These are phyloP conservation scores for Ridgeia piscesae DNA, from an alignment of 1,140 invertebrate species.

Conservation along the genomic window DNA sequence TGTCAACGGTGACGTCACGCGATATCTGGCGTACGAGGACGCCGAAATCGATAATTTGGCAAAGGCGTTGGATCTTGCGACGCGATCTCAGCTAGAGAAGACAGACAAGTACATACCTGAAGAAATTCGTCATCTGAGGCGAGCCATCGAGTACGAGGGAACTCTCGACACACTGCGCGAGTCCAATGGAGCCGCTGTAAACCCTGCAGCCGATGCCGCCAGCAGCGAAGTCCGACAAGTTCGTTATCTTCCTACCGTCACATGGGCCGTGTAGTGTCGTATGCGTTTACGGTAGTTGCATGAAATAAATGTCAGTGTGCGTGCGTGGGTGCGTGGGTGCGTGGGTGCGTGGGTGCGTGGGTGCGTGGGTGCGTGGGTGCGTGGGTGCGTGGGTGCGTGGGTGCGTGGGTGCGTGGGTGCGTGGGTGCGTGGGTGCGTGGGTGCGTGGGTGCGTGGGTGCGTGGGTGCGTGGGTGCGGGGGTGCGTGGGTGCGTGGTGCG, in stretches of 20 bases:
- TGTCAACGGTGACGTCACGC: neutral
- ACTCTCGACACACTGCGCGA: neutral
- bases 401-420: neutral
- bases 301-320: neutral
- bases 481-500: too few relatives aligned
- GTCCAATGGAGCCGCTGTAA: neutral
- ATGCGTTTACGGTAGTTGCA: neutral
- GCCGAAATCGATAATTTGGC: slow-evolving; percentile 9
- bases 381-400: neutral
- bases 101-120: slow-evolving; percentile 22
- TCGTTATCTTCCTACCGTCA: neutral
- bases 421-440: neutral
- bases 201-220: neutral
- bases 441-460: neutral
- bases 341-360: too few relatives aligned
- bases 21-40: neutral
- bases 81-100: neutral
- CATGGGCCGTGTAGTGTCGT: too few relatives aligned
- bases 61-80: slow-evolving; percentile 18
- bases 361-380: neutral
- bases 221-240: neutral
- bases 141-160: slow-evolving; percentile 16
- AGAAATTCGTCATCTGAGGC: slow-evolving; percentile 11
- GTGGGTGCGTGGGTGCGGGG: too few relatives aligned
- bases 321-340: neutral